Conservation (phyloP, 2,113 vertebrate species). For the Colistium nudipinnis region DNA sequence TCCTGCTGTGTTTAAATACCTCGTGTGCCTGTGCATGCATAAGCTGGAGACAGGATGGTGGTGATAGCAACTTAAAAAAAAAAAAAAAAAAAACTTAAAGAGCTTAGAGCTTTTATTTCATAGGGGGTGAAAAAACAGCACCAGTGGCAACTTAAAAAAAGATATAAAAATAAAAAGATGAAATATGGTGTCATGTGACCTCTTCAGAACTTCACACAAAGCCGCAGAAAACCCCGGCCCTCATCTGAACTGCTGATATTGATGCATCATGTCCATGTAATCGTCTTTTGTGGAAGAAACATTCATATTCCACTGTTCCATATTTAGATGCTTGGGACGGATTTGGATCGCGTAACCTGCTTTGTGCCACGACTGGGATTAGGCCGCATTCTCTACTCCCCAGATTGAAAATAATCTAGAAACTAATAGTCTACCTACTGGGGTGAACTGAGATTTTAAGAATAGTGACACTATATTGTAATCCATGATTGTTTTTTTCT, state of each 20-base stretch:
- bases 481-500: no score
- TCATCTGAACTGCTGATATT: constrained; percentile 1
- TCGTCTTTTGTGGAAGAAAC: not conserved
- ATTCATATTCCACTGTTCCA: constrained; percentile 8
- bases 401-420: constrained; percentile 37
- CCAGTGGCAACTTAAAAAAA: no score
- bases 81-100: not conserved
- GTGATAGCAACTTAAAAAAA: not conserved
- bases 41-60: constrained; percentile 5
- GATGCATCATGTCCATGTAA: not conserved
- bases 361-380: constrained; percentile 18
- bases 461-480: not conserved
- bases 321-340: constrained; percentile 25
- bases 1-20: constrained; percentile 34
- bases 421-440: constrained; percentile 24
- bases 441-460: constrained; percentile 20
- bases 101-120: no score
- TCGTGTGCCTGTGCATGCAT: constrained; percentile 30
- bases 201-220: not conserved
- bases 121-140: no score
- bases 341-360: constrained; percentile 11
- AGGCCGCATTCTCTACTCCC: constrained; percentile 7
- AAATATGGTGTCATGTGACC: constrained; percentile 4
- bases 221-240: constrained; percentile 2
- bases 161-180: not conserved